A percentile compares a stretch with the other conserved stretches of the same genome.
These are phyloP conservation scores for Eleginops maclovinus DNA, from an alignment of 2,113 vertebrate genomes.

Conservation along the genomic window DNA sequence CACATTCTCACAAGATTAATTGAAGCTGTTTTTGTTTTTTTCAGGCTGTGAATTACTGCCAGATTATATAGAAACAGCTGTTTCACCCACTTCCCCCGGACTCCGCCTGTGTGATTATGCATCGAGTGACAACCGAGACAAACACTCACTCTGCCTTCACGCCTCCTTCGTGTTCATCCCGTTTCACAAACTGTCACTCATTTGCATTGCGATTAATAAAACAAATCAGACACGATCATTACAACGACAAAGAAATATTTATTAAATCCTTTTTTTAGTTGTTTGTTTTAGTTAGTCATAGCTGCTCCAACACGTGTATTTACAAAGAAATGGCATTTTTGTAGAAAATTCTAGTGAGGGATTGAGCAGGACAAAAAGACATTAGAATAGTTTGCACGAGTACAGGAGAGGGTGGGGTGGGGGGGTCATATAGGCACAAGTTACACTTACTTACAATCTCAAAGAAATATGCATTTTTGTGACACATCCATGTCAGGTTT, in stretches of 20 bases:
- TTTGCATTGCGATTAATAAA: slow-evolving; percentile 29
- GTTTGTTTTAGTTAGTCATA: slow-evolving; percentile 89
- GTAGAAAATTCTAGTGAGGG: slow-evolving; percentile 78
- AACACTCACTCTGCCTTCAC: slow-evolving; percentile 33
- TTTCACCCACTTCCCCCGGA: slow-evolving; percentile 52
- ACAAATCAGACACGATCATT: slow-evolving; percentile 55
- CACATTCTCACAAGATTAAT: slow-evolving; percentile 69
- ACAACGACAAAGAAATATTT: slow-evolving; percentile 85
- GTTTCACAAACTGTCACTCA: slow-evolving; percentile 27
- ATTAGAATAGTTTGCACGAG: slow-evolving; percentile 51
- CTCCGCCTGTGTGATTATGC: slow-evolving; percentile 44
- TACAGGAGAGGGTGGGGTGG: slow-evolving; percentile 29
- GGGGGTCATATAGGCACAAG: slow-evolving; percentile 59
- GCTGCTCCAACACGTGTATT: slow-evolving; percentile 97
- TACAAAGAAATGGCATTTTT: slow-evolving; percentile 95
- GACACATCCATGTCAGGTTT: slow-evolving; percentile 48
- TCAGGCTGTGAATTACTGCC: slow-evolving; percentile 60
- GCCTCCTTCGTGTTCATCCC: slow-evolving; percentile 26
- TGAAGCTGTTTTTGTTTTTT: slow-evolving; percentile 61
- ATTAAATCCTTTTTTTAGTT: slow-evolving; percentile 78
- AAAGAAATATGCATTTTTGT: slow-evolving; percentile 57
- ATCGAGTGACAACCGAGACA: slow-evolving; percentile 50
- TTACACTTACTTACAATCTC: slow-evolving; percentile 55
- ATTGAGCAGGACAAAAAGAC: slow-evolving; percentile 60
- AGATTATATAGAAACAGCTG: slow-evolving; percentile 70